Conservation (phyloP, 2,888 invertebrate genomes). For the Oligia latruncula region DNA sequence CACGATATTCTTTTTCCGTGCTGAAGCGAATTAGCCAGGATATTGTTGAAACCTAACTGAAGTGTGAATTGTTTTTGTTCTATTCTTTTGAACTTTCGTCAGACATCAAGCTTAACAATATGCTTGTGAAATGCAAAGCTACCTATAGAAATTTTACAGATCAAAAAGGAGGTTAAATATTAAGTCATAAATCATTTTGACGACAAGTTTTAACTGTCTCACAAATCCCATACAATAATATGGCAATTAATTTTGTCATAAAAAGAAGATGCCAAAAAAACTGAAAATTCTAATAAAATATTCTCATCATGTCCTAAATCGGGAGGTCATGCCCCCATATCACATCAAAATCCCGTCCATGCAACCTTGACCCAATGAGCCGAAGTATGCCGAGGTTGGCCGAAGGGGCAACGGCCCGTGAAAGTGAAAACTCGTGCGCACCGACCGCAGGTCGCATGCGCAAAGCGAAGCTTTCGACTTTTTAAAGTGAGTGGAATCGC, state of each 20-base stretch:
- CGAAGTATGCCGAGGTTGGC: constrained; percentile 77
- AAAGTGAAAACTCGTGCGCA: constrained; percentile 82
- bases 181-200: constrained; percentile 25
- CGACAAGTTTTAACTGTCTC: background rate
- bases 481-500: constrained; percentile 48
- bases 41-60: constrained; percentile 35
- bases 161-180: constrained; percentile 8
- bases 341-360: constrained; percentile 58
- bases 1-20: constrained; percentile 65
- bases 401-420: constrained; percentile 80
- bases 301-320: constrained; percentile 41
- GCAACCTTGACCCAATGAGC: constrained; percentile 78
- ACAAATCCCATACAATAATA: constrained; percentile 23
- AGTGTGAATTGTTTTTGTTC: constrained; percentile 8
- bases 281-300: constrained; percentile 18
- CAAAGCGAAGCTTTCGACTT: constrained; percentile 72
- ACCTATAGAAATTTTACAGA: background rate
- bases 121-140: background rate
- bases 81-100: constrained; percentile 11
- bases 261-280: constrained; percentile 9
- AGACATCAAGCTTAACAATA: background rate
- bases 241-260: background rate
- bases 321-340: constrained; percentile 50
- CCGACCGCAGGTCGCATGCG: constrained; percentile 68
- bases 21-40: constrained; percentile 46